Evolutionary conservation across 2,113 vertebrate species (phyloP).

Genomic region (Oreochromis aureus): DNA sequence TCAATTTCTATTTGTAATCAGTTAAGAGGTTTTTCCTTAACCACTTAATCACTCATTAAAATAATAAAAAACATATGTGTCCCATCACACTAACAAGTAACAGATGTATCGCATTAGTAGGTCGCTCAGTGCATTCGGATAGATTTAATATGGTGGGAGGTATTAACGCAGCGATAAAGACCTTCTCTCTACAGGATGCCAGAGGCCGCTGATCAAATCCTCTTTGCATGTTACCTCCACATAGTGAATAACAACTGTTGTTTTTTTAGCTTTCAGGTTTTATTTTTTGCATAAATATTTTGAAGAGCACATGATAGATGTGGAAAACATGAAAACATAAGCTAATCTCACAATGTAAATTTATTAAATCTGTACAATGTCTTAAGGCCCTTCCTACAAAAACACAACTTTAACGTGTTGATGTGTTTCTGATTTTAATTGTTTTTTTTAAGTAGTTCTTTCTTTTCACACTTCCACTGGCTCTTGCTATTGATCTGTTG

Average conservation of each 20-base stretch:
- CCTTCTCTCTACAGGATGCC: slow-evolving; percentile 22
- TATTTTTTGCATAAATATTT: not conserved
- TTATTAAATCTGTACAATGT: not conserved
- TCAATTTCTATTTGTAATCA: slow-evolving; percentile 27
- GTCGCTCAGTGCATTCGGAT: slow-evolving; percentile 35
- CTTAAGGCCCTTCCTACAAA: not conserved
- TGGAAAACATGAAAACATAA: slow-evolving; percentile 19
- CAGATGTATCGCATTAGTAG: slow-evolving; percentile 65
- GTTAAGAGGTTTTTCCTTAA: slow-evolving; percentile 61
- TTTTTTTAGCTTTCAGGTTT: not conserved
- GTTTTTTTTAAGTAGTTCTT: not conserved
- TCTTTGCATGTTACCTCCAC: slow-evolving; percentile 32
- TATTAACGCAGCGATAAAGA: slow-evolving; percentile 44
- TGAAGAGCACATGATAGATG: not conserved
- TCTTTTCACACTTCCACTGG: not conserved
- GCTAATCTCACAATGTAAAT: not conserved
- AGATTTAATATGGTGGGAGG: slow-evolving; percentile 49
- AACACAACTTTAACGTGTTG: not conserved
- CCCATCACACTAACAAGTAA: slow-evolving; percentile 52
- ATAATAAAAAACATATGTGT: slow-evolving; percentile 55
- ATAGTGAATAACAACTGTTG: slow-evolving; percentile 26
- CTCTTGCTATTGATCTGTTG: not conserved
- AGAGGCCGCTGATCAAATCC: slow-evolving; percentile 42
- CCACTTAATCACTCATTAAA: slow-evolving; percentile 61
- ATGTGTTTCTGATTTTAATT: not conserved